Percentiles rank a stretch among this genome's conserved stretches.
These are phyloP conservation scores for Drosophila varians DNA, from an alignment of 1,140 invertebrate species.

Conservation along the genomic window DNA sequence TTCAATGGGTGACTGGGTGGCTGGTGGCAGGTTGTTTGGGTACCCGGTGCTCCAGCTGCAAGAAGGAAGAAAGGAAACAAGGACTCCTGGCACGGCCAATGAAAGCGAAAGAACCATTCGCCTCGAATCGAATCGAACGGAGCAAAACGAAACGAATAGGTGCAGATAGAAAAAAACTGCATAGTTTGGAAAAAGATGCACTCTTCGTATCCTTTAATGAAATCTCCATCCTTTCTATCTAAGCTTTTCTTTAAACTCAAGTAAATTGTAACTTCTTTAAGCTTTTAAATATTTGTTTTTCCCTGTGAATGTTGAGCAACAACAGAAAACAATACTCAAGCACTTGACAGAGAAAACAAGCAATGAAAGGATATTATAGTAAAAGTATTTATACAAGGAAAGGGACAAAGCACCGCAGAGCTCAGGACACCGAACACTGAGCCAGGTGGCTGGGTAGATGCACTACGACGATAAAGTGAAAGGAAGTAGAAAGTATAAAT, in stretches of 20 bases:
- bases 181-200: neutral
- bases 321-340: constrained; percentile 64
- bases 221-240: too few species aligned
- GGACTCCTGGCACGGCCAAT: constrained; percentile 48
- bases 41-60: constrained; percentile 13
- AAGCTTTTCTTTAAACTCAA: neutral
- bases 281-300: too few species aligned
- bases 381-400: constrained; percentile 76
- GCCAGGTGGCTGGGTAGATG: constrained; percentile 39
- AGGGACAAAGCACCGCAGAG: constrained; percentile 53
- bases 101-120: constrained; percentile 69
- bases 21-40: neutral
- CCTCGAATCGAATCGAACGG: constrained; percentile 36
- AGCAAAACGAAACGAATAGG: constrained; percentile 39
- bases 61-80: constrained; percentile 25
- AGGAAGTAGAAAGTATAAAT: constrained; percentile 82
- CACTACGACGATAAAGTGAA: constrained; percentile 74
- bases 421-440: constrained; percentile 3
- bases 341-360: constrained; percentile 77
- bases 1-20: constrained; percentile 14
- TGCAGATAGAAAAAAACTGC: constrained; percentile 5
- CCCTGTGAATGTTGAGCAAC: constrained; percentile 22
- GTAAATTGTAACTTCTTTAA: neutral
- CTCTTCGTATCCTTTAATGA: too few species aligned
- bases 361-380: constrained; percentile 81